Conservation (phyloP, 2,113 vertebrate genomes). For the Elgaria multicarinata region DNA sequence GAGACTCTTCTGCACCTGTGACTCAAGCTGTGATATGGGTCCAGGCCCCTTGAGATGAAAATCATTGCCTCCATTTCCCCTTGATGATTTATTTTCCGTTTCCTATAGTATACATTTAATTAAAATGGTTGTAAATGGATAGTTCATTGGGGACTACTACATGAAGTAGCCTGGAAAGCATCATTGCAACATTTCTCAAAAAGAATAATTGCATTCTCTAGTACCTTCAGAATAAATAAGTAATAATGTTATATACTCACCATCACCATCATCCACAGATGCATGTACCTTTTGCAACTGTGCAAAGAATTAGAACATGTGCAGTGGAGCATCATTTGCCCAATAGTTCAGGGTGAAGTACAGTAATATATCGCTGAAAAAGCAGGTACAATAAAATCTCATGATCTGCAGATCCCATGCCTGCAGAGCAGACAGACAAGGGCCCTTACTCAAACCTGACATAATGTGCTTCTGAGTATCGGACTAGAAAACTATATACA, state of each 20-base stretch:
- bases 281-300: not conserved
- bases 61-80: not conserved
- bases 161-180: constrained; percentile 1
- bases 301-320: not conserved
- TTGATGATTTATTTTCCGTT: constrained; percentile 9
- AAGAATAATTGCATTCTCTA: not conserved
- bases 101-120: constrained; percentile 13
- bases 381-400: not conserved
- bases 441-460: not conserved
- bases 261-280: not conserved
- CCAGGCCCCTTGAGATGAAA: not conserved
- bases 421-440: not conserved
- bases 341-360: not conserved
- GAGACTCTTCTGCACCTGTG: not conserved
- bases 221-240: not conserved
- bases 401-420: not conserved
- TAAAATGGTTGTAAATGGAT: constrained; percentile 22
- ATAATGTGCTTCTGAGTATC: not conserved
- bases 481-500: too few species aligned
- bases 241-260: not conserved
- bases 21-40: not conserved
- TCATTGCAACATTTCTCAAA: not conserved
- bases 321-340: not conserved
- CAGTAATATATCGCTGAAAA: not conserved
- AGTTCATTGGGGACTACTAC: constrained; percentile 7